Conservation (phyloP, 2,888 invertebrate genomes). For the Amorpha juglandis region DNA sequence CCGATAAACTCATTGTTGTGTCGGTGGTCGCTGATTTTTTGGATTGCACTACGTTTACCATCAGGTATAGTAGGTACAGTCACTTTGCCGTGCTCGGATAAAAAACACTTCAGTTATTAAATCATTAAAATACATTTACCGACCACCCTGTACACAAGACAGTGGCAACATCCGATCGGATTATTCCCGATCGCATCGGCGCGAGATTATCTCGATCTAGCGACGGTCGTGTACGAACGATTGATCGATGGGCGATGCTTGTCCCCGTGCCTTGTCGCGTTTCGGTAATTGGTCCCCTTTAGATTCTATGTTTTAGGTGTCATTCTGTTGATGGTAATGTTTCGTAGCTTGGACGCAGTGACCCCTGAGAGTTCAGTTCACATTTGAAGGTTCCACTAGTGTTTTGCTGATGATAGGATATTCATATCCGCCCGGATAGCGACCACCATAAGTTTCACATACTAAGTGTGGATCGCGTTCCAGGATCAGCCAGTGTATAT, state of each 20-base stretch:
- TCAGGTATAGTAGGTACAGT: too few relatives aligned
- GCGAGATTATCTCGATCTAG: conserved; percentile 63
- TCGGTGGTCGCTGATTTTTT: too few relatives aligned
- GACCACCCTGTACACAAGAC: conserved; percentile 53
- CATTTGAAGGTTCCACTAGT: too few relatives aligned
- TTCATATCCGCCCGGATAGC: too few relatives aligned
- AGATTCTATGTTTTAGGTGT: conserved; percentile 4
- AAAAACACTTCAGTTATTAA: background rate
- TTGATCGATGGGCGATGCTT: conserved; percentile 50
- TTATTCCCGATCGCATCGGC: conserved; percentile 32
- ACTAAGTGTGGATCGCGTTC: too few relatives aligned
- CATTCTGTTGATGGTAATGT: background rate
- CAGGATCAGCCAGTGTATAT: too few relatives aligned
- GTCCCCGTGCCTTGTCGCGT: conserved; percentile 35
- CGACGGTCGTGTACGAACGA: conserved; percentile 51
- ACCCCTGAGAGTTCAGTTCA: too few relatives aligned
- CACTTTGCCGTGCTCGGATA: too few relatives aligned
- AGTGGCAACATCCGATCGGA: conserved; percentile 51
- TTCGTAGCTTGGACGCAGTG: background rate
- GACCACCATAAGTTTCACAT: too few relatives aligned
- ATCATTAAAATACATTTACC: background rate
- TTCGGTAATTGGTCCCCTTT: conserved; percentile 37
- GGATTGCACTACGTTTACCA: too few relatives aligned
- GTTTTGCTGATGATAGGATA: too few relatives aligned
- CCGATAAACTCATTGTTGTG: too few relatives aligned